Evolutionary conservation across 2,113 vertebrate species (phyloP), one percentile per base, ranked within the genome.

Genomic region (Catharus bicknelli): DNA sequence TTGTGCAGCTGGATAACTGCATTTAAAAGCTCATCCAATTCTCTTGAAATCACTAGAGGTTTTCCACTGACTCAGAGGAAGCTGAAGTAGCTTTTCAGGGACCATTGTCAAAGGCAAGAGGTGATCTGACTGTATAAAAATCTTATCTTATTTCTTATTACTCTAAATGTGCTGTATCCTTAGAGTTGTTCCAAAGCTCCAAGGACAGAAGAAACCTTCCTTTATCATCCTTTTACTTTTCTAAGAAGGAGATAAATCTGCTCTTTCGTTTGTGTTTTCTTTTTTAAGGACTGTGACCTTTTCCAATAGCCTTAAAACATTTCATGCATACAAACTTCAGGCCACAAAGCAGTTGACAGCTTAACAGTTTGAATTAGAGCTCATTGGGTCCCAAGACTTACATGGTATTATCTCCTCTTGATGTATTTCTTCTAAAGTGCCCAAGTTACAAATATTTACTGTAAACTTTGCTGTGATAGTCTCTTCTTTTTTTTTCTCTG

Each of bases 1-100:
- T 95, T 95, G 72, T 96, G 89, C 93, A 96, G 92, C 95, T 96
- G 94, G 94, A 91, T 95, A 84, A 95, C 90, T 93, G 78, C 84
- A 90, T 94, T 93, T 95, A 93, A 95, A 90, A 90, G 63, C 94
- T 95, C 86, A 95, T 96, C 78, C 81, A 94, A 67, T 92, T 95
- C 84, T 89, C 69, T 94, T 95, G 94, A 96, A 95, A 95, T 90
- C 92, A 91, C 91, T 93, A 82, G 95, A 93, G 94, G 89, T 90
- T 96, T 96, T 96, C 86, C 84, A 94, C 85, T 95, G 94, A 95
- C 87, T 96, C 94, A 92, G 92, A 88, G 91, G 78, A 94, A 94
- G 82, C 38, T 92, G 91, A 93, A 96, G 86, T 85, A 79, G 81
- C 74, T 96, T 96, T 96, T 95, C 81, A 94, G 86, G 89, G 81